A percentile compares a stretch with the other conserved stretches of the same genome.
These are phyloP conservation scores for Percopsis transmontana DNA, from an alignment of 2,113 vertebrate genomes.

Conservation along the genomic window DNA sequence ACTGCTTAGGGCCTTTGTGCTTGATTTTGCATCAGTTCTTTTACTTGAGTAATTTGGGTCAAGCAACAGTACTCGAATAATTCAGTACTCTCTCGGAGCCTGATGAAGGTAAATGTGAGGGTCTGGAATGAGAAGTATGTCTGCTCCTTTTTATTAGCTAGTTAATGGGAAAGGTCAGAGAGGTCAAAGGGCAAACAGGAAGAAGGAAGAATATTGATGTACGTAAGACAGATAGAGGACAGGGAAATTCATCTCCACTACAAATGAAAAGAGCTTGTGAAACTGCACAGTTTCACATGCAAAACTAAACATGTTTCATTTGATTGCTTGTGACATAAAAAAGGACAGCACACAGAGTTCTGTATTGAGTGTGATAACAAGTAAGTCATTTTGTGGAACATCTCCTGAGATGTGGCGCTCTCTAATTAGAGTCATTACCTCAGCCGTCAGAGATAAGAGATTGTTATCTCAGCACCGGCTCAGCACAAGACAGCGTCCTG, in stretches of 20 bases:
- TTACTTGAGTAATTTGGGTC: too few relatives aligned
- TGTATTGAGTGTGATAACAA: background rate
- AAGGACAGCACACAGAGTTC: background rate
- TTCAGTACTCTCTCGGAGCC: too few relatives aligned
- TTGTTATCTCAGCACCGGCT: too few relatives aligned
- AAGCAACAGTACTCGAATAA: too few relatives aligned
- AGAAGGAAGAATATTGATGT: slow-evolving; percentile 13
- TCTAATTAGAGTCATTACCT: too few relatives aligned
- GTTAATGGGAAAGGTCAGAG: slow-evolving; percentile 6
- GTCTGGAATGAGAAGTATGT: slow-evolving; percentile 29
- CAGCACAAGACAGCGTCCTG: too few relatives aligned
- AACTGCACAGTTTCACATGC: background rate
- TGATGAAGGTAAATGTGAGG: background rate
- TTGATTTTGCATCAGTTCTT: too few relatives aligned
- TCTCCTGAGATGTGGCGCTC: background rate
- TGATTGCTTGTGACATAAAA: too few relatives aligned
- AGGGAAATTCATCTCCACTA: background rate
- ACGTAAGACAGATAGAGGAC: background rate
- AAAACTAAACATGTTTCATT: background rate
- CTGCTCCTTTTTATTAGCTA: background rate
- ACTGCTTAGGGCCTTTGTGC: too few relatives aligned
- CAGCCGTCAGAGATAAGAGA: too few relatives aligned
- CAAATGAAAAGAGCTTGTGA: too few relatives aligned
- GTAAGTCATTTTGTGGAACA: background rate
- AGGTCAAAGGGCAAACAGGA: slow-evolving; percentile 45